These are phyloP conservation scores for Schizothorax lantsangensis DNA, from an alignment of 2,797 vertebrate species.

Conservation along the genomic window DNA sequence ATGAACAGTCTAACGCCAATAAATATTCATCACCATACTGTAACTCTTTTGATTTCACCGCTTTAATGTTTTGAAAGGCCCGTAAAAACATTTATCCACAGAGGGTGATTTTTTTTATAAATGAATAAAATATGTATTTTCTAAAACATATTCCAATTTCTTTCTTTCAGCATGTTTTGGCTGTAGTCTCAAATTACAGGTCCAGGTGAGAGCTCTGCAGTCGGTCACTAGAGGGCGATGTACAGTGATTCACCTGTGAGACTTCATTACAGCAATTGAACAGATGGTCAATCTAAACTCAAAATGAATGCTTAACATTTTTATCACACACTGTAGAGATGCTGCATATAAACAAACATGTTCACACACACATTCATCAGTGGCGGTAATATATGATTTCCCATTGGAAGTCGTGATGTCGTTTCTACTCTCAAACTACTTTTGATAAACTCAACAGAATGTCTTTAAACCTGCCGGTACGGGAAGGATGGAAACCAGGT, in stretches of 20 bases:
- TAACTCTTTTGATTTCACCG: neutral
- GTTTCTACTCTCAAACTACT: conserved; percentile 28
- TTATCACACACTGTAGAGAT: conserved; percentile 15
- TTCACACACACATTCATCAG: conserved; percentile 14
- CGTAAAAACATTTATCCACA: neutral
- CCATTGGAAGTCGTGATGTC: neutral
- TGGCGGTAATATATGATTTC: conserved; percentile 5
- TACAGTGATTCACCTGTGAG: conserved; percentile 21
- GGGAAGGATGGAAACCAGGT: conserved; percentile 42
- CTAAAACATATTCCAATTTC: neutral
- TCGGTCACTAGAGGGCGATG: conserved; percentile 43
- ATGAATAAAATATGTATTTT: neutral
- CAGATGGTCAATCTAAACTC: conserved; percentile 55
- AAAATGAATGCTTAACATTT: neutral
- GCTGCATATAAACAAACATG: conserved; percentile 25
- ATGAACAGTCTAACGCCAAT: neutral
- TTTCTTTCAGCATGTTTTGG: neutral
- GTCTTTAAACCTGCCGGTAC: conserved; percentile 2
- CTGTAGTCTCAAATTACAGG: neutral
- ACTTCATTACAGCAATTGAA: neutral
- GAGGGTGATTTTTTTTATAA: neutral
- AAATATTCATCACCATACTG: neutral
- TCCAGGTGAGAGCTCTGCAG: neutral
- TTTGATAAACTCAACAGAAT: conserved; percentile 30
- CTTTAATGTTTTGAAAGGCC: neutral